Evolutionary conservation across 2,797 vertebrate species (phyloP), one percentile per base, ranked within the genome.

Genomic region (Pantherophis alleghaniensis): DNA sequence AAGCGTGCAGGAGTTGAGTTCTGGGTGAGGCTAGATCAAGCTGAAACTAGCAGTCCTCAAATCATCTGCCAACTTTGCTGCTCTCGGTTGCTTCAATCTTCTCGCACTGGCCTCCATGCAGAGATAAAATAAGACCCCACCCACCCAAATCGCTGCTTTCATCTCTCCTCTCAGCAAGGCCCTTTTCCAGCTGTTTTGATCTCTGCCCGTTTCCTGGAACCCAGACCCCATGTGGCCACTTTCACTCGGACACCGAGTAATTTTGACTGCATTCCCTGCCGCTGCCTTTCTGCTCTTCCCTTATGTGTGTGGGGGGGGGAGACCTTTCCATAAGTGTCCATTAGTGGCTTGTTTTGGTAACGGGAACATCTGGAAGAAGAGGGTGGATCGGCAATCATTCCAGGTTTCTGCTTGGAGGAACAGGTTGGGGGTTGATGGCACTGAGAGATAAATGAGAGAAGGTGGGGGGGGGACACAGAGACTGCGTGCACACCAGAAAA

Each of bases 171-270:
- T 18, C 88, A 59, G 86, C 66, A 93, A 86, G 57, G 57, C 47
- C 66, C 47, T 26, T 66, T 74, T 79, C 90, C 92, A 88, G 87
- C 66, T 93, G 92, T 89, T 91, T 89, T 60, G 83, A 69, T 63
- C 47, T 69, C 51, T 22, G 51, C 79, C 47, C 11, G 18, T 53
- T 89, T 91, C 92, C 69, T 61, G 90, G 87, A 91, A 93, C 47
- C 61, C 32, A 51, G 87, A 86, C 87, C 91, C 83, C 47, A 47
- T 90, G 51, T 51, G 66, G 47, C 86, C 90, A 89, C 87, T 93
- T 91, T 83, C 9, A 51, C 47, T 63, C 61, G 18, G 47, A 63
- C 87, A 93, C 47, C 5, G 47, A 47, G 69, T 32, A 47, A 7
- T 83, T 93, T n/a, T 86, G 87, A 89, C 61, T 12, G 16, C 9